Base-by-base conservation (phyloP, 1,140 invertebrate species). In the Pectinophora gossypiella region DNA sequence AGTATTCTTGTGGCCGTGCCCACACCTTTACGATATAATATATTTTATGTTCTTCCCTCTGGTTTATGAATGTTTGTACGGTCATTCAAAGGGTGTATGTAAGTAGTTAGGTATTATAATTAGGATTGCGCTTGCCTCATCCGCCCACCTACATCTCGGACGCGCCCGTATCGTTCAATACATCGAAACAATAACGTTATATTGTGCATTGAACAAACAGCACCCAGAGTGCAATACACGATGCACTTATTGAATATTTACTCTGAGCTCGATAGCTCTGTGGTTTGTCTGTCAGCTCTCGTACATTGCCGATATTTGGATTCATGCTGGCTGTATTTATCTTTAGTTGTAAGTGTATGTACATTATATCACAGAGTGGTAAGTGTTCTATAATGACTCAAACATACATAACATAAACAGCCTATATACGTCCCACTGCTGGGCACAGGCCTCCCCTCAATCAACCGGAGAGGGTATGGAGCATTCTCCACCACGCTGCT, bases 201-300 rank as follows among this genome's bases (percentile, higher is more conserved):
- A 77, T 77, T 78, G 72, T 68, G 62, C 60, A 67, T 36, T 48
- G 63, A 68, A 54, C 67, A 74, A 76, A 76, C 66, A 59, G 58
- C 65, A 67, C 65, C 61, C 66, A 56, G 59, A 42, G 59, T 48
- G 55, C 36, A 40, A 40, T 40, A 40, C 68, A 68, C 62, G 61
- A 49, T 45, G 56, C 64, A 61, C 59, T 72, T 76, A 74, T 76
- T 78, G 71, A 71, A 78, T 78, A 74, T 78, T 76, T 78, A 69
- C 65, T 62, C 59, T 60, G 56, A 50, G 49, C 12, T 15, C 36
- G 16, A 40, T 40, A 40, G 16, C 15, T 10, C 10, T 15, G 15
- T 7, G 36, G 15, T 15, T 40, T 36, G 51, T 43, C 54, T 68
- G 58, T 66, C 58, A 58, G 44, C 59, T 57, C 62, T 63, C 64